Base-by-base conservation (phyloP, 2,888 invertebrate species). In the Ypsolopha scabrella region DNA sequence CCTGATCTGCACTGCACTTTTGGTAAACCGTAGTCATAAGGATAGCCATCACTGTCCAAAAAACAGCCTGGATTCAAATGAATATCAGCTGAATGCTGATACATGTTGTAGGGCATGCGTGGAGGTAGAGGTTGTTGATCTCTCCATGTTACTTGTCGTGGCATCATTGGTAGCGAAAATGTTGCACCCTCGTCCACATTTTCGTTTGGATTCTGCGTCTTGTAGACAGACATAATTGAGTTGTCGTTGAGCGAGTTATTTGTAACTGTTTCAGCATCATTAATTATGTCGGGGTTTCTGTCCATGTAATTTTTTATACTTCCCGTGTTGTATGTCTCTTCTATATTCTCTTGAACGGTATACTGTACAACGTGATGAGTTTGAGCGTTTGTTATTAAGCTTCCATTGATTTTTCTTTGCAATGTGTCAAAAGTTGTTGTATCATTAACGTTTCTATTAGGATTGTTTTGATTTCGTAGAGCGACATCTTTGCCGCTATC, bases 281-380 rank as follows among this genome's bases (percentile, higher is more conserved):
- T 93, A 70, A 94, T 92, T 70, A 94, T 87, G 79, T 94, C 93
- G 52, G 93, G 93, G 76, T 93, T 93, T 75, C 91, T 92, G 71
- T 93, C 93, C 63, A 76, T 80, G 68, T 80, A 85, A 68, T 79
- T 77, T 80, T 82, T 85, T 67, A 82, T 75, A 70, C 76, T 81
- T 72, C 75, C 80, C 70, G 78, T 76, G 70, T 80, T 81, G 73
- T 80, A 85, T 60, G 77, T 66, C 64, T 85, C 80, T 77, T 88
- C 88, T 65, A 83, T 83, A 65, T 66, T 80, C 61, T 74, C 72
- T 68, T 86, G 82, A 60, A 78, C 76, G 41, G 83, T 87, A 58
- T 87, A 81, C 69, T 87, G 87, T 59, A 87, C 67, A 51, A 90
- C 87, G 65, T 88, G 87, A 61, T 89, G 88, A 52, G 89, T 88